phyloP scores from a whole-genome alignment of 1,140 invertebrate species.

The Tribolium castaneum region DNA sequence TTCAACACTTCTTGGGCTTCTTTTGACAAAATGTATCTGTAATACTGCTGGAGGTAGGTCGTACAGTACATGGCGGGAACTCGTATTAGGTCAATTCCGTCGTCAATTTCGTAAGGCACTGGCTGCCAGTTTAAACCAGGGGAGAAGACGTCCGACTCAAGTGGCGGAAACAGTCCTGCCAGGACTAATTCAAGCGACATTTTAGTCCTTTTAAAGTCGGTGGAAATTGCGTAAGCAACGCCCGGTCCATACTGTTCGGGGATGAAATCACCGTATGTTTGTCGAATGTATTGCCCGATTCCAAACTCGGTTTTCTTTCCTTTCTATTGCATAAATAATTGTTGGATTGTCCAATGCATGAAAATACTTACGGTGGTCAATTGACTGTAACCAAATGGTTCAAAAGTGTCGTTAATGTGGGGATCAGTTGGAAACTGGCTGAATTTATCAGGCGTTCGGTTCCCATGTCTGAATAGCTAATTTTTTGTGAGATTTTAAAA shows the following conservation, averaged over 20 bases:
- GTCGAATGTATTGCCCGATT: slow-evolving; percentile 70
- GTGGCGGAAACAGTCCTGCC: slow-evolving; percentile 67
- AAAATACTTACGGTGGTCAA: neutral
- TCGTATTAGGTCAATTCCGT: neutral
- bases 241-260: slow-evolving; percentile 69
- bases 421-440: neutral
- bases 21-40: neutral
- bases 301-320: slow-evolving; percentile 73
- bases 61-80: neutral
- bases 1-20: neutral
- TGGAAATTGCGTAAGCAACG: slow-evolving; percentile 32
- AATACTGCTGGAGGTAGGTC: neutral
- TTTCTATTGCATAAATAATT: slow-evolving; percentile 63
- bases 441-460: slow-evolving; percentile 11
- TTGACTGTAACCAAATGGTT: neutral
- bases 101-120: slow-evolving; percentile 59
- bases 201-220: slow-evolving; percentile 68
- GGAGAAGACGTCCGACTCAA: slow-evolving; percentile 65
- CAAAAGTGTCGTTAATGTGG: slow-evolving; percentile 2
- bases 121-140: slow-evolving; percentile 68
- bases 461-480: slow-evolving; percentile 28
- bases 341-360: neutral
- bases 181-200: slow-evolving; percentile 68
- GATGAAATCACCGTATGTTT: slow-evolving; percentile 71
- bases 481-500: neutral